Base-by-base conservation (phyloP, 1,140 invertebrate species). In the Thaumatotibia leucotreta region DNA sequence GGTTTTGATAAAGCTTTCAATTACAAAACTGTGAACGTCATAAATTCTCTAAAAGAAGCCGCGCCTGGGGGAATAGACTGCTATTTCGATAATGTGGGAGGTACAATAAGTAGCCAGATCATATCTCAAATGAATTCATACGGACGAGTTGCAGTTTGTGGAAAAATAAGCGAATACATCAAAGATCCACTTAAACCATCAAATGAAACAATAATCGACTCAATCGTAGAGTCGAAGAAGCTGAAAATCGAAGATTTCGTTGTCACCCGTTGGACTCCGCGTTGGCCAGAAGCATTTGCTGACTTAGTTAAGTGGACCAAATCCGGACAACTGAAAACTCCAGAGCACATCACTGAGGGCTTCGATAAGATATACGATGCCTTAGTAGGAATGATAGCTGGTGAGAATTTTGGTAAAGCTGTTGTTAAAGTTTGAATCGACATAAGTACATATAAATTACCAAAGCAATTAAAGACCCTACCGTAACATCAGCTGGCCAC, bases 31-130 rank as follows among this genome's bases (percentile, higher is more conserved):
- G 79, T 82, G 27, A 76, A 93, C 61, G 63, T 95, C 24, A 77
- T 80, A 4, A 63, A 83, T 32, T 85, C 82, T 29, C 79, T 95
- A 45, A 91, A 88, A 50, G 76, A 92, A 39, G 33, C 9, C 2
- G 33, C 33, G 14, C 33, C 33, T 39, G 9, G 14, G 14, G 33
- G 33, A n/a, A 72, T 27, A n/a, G n/a, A n/a, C n/a, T n/a, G n/a
- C n/a, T n/a, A n/a, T n/a, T n/a, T n/a, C n/a, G n/a, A n/a, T n/a
- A 64, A 92, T 92, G 92, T 94, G 24, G 93, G 93, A 17, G 93
- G 93, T 10, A 87, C 92, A 61, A 89, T 94, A 23, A 92, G 92
- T 22, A 86, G 76, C 31, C 75, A 68, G 4, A 84, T 94, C 9
- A 77, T 93, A 14, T 78, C 87, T 22, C 90, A 93, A 52, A 94